Evolutionary conservation across 2,797 vertebrate species (phyloP), one percentile per base, ranked within the genome.

Genomic region (Garrulus glandarius): DNA sequence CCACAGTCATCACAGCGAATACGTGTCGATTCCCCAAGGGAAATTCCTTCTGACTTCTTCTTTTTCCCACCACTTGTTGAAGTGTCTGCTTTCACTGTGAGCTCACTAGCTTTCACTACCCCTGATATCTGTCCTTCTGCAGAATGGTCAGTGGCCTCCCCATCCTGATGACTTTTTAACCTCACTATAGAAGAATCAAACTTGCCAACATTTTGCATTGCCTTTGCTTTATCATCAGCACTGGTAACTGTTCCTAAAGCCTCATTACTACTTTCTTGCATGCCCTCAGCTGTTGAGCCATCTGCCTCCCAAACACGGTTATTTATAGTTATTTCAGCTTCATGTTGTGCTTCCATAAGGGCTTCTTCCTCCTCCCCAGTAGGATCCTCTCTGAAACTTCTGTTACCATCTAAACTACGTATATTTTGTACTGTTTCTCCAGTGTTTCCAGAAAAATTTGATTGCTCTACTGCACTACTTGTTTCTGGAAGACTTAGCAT

Each of bases 1-100:
- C 99, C 99, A 29, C 99, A 99, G 93, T 99, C 99, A 44, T 99
- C 99, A 4, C 99, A 99, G 63, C 99, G 98, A 84, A 99, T 99
- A 30, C 98, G 98, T 5, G 98, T 92, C 7, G 87, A 93, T 79
- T 98, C 98, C 5, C 96, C 97, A 15, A 92, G 89, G 46, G 97
- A 86, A 84, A 91, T 84, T 46, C 98, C 97, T 92, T 98, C 98
- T 5, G 77, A 19, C 57, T 97, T 98, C 85, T 96, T 98, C 95
- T 97, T 98, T 76, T 96, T 98, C 69, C 77, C 70, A 29, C 95
- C 70, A 34, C 78, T 89, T 34, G 77, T 95, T 46, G 79, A 92
- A 83, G 79, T 68, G 36, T 98, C 97, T 64, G 69, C 77, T 87
- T 96, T 98, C 9, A 63, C 43, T 29, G 95, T 23, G 46, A 95